A percentile compares a stretch with the other conserved stretches of the same genome.
phyloP scores from a whole-genome alignment of 35 echinoderm and acorn worm genomes.

The Hemicentrotus pulcherrimus region DNA sequence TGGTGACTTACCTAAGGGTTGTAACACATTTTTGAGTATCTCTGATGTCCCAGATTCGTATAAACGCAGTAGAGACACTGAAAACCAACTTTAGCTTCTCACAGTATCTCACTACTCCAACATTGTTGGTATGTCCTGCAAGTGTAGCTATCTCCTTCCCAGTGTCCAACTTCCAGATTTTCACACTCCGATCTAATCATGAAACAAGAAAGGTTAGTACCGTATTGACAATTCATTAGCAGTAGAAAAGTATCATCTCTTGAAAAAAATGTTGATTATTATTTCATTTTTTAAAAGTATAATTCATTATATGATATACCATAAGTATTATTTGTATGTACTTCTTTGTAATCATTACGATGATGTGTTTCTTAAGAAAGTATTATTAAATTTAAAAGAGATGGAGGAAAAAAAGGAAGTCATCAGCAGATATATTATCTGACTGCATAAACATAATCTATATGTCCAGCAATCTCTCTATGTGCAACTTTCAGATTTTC shows the following conservation, averaged over 20 bases:
- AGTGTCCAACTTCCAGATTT: constrained; percentile 91
- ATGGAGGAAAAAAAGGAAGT: no score
- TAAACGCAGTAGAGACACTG: constrained; percentile 92
- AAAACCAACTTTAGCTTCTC: constrained; percentile 78
- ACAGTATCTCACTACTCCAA: constrained; percentile 77
- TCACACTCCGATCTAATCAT: constrained; percentile 83
- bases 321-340: no score
- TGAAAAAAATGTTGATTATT: no score
- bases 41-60: constrained; percentile 93
- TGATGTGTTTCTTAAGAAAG: no score
- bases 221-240: no score
- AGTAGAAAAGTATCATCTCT: no score
- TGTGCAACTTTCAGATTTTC: constrained; percentile 74
- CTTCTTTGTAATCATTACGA: no score
- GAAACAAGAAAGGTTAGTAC: not conserved
- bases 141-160: constrained; percentile 83
- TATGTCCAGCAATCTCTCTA: constrained; percentile 42
- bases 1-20: constrained; percentile 76
- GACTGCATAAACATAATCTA: not conserved
- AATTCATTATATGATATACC: no score
- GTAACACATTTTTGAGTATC: constrained; percentile 81
- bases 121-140: constrained; percentile 89
- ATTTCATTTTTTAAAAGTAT: no score
- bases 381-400: no score
- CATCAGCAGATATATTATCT: not conserved